Base-by-base conservation (phyloP, 2,888 invertebrate species). In the Diaperis boleti region DNA sequence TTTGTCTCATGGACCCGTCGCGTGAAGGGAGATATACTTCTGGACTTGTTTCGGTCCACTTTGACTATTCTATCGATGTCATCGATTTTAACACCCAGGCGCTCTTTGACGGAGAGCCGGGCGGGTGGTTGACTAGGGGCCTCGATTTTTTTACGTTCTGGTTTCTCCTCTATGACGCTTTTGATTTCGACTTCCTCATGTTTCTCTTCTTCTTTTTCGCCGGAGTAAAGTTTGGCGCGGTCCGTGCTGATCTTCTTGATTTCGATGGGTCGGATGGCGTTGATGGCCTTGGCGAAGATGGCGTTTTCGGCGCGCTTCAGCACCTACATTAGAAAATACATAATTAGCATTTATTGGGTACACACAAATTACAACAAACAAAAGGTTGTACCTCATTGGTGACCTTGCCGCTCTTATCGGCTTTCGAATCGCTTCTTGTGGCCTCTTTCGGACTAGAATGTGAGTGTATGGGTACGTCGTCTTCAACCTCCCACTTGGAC, bases 261-360 rank as follows among this genome's bases (percentile, higher is more conserved):
- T 82, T 92, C 92, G 50, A 90, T 88, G 0, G 91, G 91, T 60
- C 90, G 85, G 41, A 92, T 88, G 0, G 93, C 92, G 74, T 90
- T 92, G 37, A 92, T 91, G 0, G 92, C 92, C 80, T 95, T 94
- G 35, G 95, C 92, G 78, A 95, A 93, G 71, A 96, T 92, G 0
- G 92, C 95, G 78, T 95, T 95, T 82, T 96, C 95, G 1, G 96
- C 95, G 69, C 94, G 86, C 77, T 95, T 95, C 47, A 96, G 83
- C 2, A 96, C 94, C 52, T 52, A 29, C 18, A 49, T n/a, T n/a
- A n/a, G n/a, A 15, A 49, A 11, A 31, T 31, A 11, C 10, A n/a
- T n/a, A n/a, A n/a, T n/a, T n/a, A n/a, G n/a, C n/a, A n/a, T n/a
- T n/a, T n/a, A n/a, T n/a, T n/a, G n/a, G n/a, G n/a, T n/a, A n/a